Evolutionary conservation across 1,140 invertebrate genomes (phyloP).

Genomic region (Glossosoma conforme): DNA sequence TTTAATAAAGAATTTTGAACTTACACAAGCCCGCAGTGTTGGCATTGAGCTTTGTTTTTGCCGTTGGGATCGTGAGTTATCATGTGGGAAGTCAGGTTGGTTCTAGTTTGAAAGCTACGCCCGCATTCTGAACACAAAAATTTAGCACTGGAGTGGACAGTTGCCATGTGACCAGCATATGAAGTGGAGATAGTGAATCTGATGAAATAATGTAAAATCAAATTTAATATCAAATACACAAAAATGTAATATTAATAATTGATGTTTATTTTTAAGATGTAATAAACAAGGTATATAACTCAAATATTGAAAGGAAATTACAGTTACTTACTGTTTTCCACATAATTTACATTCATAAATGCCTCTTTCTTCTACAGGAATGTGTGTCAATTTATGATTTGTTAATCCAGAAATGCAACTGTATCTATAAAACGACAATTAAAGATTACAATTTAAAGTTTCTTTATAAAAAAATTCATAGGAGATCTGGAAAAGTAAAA

Average conservation of each 20-base stretch:
- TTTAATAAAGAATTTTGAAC: not conserved
- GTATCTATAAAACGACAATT: conserved; percentile 9
- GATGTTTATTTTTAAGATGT: not conserved
- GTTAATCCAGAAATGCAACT: conserved; percentile 6
- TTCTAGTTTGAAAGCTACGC: conserved; percentile 15
- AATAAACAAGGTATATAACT: not conserved
- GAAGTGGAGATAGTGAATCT: conserved; percentile 21
- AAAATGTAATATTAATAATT: not conserved
- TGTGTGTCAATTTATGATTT: conserved; percentile 17
- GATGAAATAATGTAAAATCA: conserved; percentile 11
- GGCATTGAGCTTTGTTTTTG: conserved; percentile 18
- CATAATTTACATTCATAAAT: conserved; percentile 16
- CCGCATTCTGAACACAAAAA: conserved; percentile 23
- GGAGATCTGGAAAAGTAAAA: not conserved
- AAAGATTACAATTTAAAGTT: conserved; percentile 9
- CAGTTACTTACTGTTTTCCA: conserved; percentile 17
- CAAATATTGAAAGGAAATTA: not conserved
- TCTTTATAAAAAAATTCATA: not conserved
- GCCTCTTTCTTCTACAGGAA: conserved; percentile 17
- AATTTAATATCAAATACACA: no score
- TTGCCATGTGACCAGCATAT: conserved; percentile 9
- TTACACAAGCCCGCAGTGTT: conserved; percentile 19
- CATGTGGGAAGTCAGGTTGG: conserved; percentile 14
- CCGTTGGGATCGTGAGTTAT: conserved; percentile 16
- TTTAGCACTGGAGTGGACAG: conserved; percentile 6